Evolutionary conservation across 92 coral and sea anemone species (phyloP).

Genomic region (Desmophyllum pertusum): DNA sequence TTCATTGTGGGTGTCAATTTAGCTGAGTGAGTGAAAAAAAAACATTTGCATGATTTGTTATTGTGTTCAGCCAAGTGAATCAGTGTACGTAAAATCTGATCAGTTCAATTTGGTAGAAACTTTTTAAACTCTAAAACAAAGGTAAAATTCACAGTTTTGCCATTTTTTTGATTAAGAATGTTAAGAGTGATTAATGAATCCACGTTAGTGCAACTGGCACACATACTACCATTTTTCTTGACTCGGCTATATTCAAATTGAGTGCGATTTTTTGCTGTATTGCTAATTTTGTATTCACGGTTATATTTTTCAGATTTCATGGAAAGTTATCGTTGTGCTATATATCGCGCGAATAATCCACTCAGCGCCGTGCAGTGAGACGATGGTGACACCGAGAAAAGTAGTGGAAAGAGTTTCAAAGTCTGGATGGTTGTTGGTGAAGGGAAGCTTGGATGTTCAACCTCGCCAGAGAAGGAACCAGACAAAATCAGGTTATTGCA

Average conservation of each 20-base stretch:
- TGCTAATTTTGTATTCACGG: neutral
- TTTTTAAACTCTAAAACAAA: neutral
- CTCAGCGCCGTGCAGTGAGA: constrained; percentile 36
- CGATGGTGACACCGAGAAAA: constrained; percentile 6
- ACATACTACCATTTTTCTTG: neutral
- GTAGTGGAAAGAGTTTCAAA: constrained; percentile 17
- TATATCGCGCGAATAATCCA: neutral
- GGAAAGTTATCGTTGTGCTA: neutral
- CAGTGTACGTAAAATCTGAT: neutral
- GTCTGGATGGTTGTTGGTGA: constrained; percentile 20
- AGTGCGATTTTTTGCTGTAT: neutral
- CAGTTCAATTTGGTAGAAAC: neutral
- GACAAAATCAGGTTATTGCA: constrained; percentile 12
- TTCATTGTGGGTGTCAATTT: neutral
- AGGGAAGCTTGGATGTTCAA: neutral
- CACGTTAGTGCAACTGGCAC: too few relatives aligned
- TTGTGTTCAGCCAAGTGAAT: neutral
- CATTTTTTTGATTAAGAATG: too few relatives aligned
- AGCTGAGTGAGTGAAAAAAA: neutral
- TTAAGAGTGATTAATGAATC: too few relatives aligned
- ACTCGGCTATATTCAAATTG: constrained; percentile 26
- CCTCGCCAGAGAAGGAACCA: constrained; percentile 14
- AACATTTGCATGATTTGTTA: constrained; percentile 15
- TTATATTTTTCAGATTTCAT: neutral
- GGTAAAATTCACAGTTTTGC: neutral